These are phyloP conservation scores for Cuniculus paca DNA, from an alignment of 2,797 vertebrate genomes.

Conservation along the genomic window DNA sequence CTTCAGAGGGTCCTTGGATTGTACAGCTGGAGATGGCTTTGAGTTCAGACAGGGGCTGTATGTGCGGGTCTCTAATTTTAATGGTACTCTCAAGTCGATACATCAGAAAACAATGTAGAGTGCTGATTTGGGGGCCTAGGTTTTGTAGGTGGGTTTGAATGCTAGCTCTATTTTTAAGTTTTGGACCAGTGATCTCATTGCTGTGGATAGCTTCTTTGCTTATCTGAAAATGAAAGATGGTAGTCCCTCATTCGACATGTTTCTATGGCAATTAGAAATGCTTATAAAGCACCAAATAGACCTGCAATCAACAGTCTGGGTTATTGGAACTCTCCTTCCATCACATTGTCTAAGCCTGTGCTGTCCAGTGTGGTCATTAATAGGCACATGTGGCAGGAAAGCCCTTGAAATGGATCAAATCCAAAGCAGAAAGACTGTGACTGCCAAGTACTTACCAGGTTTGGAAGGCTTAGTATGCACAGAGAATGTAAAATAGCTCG, in stretches of 20 bases:
- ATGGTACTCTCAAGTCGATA: accelerated
- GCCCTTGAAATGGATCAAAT: neutral
- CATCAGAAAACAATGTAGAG: neutral
- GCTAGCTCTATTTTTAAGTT: neutral
- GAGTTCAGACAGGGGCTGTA: neutral
- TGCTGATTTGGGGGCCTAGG: neutral
- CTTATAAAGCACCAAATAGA: neutral
- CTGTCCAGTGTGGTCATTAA: neutral
- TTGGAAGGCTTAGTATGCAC: neutral
- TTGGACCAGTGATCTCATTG: conserved; percentile 9
- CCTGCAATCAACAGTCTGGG: neutral
- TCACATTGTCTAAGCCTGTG: neutral
- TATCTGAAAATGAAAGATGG: neutral
- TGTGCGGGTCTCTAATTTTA: neutral
- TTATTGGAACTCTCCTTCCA: neutral
- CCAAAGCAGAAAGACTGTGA: neutral
- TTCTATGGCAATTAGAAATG: neutral
- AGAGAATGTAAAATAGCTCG: neutral
- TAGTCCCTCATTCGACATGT: neutral
- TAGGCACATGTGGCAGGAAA: neutral
- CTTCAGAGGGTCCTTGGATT: neutral
- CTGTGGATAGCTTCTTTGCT: conserved; percentile 13
- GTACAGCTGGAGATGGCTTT: neutral
- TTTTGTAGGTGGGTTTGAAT: conserved; percentile 11
- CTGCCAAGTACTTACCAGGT: neutral